Percentiles rank a stretch among this genome's conserved stretches.
Evolutionary conservation across 2,888 invertebrate genomes (phyloP).

Genomic region (Lacanobia oleracea): DNA sequence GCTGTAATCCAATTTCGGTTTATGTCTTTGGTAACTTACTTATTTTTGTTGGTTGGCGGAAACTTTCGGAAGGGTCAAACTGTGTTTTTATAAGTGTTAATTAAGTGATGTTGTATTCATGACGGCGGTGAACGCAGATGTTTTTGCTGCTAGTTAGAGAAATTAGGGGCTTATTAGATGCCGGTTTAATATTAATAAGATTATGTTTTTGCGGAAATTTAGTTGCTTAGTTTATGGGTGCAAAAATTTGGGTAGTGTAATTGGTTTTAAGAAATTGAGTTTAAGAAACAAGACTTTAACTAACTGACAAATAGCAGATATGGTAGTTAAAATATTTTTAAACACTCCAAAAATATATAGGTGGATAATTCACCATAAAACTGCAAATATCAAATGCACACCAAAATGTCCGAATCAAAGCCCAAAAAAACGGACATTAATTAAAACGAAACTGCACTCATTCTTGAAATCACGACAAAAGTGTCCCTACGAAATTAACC

Average conservation of each 20-base stretch:
- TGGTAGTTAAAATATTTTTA: too few species aligned
- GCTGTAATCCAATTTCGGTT: conserved; percentile 90
- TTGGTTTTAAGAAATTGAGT: neutral
- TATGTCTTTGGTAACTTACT: conserved; percentile 89
- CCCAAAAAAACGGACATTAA: neutral
- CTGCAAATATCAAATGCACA: neutral
- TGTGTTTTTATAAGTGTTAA: conserved; percentile 86
- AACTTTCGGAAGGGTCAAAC: conserved; percentile 81
- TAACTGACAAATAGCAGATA: too few species aligned
- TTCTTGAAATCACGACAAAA: conserved; percentile 44
- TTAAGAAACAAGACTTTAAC: neutral
- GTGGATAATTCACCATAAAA: too few species aligned
- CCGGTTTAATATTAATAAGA: conserved; percentile 57
- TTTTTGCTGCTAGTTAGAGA: conserved; percentile 54
- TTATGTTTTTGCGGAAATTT: conserved; percentile 14
- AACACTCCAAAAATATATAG: too few species aligned
- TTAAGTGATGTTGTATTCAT: conserved; percentile 82
- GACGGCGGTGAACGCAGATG: conserved; percentile 70
- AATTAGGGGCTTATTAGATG: conserved; percentile 56
- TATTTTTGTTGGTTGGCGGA: conserved; percentile 79
- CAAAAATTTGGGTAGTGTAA: neutral
- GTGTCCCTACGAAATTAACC: conserved; percentile 50
- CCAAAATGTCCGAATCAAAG: neutral
- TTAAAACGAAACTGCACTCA: conserved; percentile 17
- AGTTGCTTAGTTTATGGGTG: conserved; percentile 12